Evolutionary conservation across 2,113 vertebrate species (phyloP).

Genomic region (Festucalex cinctus): DNA sequence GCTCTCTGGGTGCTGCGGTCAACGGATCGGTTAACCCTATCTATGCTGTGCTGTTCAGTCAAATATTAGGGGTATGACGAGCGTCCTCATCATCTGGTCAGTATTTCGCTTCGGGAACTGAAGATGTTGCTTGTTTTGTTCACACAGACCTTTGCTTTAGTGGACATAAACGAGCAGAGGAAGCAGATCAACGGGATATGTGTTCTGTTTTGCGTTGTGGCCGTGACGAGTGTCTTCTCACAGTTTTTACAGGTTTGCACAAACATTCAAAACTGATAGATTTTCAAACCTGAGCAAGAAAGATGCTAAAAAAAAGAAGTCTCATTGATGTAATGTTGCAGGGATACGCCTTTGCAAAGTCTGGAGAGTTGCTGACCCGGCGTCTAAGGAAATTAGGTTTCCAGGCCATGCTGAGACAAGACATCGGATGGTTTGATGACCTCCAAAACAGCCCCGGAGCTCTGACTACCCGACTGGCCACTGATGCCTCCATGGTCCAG

Average conservation of each 20-base stretch:
- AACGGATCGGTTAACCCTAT: constrained; percentile 71
- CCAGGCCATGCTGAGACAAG: constrained; percentile 73
- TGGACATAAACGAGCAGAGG: constrained; percentile 58
- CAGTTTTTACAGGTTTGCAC: constrained; percentile 72
- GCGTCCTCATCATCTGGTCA: neutral
- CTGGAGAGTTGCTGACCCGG: constrained; percentile 74
- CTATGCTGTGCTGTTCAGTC: constrained; percentile 74
- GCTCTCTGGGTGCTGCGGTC: constrained; percentile 68
- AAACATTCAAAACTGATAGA: neutral
- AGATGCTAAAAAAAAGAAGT: neutral
- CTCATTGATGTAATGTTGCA: constrained; percentile 39
- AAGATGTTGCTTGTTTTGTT: neutral
- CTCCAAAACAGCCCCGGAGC: constrained; percentile 73
- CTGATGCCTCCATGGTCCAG: constrained; percentile 76
- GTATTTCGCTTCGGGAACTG: neutral
- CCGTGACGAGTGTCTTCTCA: constrained; percentile 64
- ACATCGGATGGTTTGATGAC: constrained; percentile 76
- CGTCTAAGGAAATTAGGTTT: constrained; percentile 74
- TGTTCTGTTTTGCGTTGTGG: constrained; percentile 69
- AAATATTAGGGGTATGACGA: constrained; percentile 70
- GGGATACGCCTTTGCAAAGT: constrained; percentile 74
- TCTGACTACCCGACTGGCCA: constrained; percentile 74
- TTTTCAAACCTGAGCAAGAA: neutral
- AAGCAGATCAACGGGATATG: constrained; percentile 65
- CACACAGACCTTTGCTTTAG: constrained; percentile 70